phyloP scores from a whole-genome alignment of 2,113 vertebrate species.

The Ariopsis seemanni region DNA sequence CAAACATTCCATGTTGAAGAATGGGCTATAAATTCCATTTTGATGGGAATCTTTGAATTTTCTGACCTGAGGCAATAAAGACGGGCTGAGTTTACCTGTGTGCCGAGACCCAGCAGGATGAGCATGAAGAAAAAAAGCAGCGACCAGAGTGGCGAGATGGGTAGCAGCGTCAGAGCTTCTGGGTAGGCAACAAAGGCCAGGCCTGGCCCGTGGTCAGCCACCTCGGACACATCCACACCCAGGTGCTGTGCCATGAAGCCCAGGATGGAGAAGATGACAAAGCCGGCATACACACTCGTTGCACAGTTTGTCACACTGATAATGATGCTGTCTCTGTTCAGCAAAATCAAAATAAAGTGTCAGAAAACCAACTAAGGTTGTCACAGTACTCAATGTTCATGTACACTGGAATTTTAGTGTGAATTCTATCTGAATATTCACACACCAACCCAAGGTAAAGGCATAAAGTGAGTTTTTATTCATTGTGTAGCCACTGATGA shows the following conservation, averaged over 20 bases:
- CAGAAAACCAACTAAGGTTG: neutral
- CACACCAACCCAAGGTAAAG: neutral
- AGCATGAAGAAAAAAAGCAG: slow-evolving; percentile 99
- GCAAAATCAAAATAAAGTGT: slow-evolving; percentile 12
- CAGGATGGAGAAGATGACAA: slow-evolving; percentile 98
- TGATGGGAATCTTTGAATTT: neutral
- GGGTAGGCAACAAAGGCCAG: slow-evolving; percentile 97
- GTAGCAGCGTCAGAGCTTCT: slow-evolving; percentile 92
- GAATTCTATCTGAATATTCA: neutral
- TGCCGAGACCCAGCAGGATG: slow-evolving; percentile 93
- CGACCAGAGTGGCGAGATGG: slow-evolving; percentile 93
- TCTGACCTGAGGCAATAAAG: neutral
- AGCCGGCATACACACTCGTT: slow-evolving; percentile 94
- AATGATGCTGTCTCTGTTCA: slow-evolving; percentile 92
- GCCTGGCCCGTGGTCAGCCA: slow-evolving; percentile 93
- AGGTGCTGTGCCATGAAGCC: slow-evolving; percentile 97
- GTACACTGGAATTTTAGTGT: neutral
- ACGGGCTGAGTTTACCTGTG: slow-evolving; percentile 79
- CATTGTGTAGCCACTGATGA: neutral
- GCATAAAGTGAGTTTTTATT: neutral
- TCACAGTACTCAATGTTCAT: neutral
- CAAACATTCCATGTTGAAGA: neutral
- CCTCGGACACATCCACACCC: slow-evolving; percentile 89
- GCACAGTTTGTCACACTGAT: slow-evolving; percentile 98
- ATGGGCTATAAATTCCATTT: neutral